Evolutionary conservation across 2,797 vertebrate genomes (phyloP).

Genomic region (Prunella strophiata): DNA sequence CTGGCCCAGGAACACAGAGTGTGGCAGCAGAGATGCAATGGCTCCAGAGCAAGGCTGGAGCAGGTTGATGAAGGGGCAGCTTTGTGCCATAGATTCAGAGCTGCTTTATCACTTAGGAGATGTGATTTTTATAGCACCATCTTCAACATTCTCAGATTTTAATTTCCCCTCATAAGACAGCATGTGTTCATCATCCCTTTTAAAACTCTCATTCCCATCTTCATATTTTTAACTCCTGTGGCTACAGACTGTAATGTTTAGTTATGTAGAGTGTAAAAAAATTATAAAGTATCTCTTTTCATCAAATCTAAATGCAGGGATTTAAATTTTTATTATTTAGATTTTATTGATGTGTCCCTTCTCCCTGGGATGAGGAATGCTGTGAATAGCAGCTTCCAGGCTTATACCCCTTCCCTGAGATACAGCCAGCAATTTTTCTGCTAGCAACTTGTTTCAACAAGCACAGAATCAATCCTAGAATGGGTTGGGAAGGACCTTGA

Average conservation of each 20-base stretch:
- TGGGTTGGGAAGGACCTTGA: not conserved
- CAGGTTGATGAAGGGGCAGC: not conserved
- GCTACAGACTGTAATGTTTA: not conserved
- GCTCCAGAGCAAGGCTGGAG: not conserved
- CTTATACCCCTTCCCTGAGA: accelerated
- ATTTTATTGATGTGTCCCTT: not conserved
- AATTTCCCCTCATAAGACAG: not conserved
- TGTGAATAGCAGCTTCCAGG: not conserved
- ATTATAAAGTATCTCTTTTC: not conserved
- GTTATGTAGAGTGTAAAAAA: not conserved
- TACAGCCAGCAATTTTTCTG: not conserved
- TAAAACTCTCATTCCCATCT: not conserved
- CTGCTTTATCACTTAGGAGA: not conserved
- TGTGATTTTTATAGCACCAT: not conserved
- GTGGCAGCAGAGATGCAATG: accelerated
- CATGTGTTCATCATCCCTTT: not conserved
- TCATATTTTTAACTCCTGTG: not conserved
- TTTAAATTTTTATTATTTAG: not conserved
- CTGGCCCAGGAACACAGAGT: not conserved
- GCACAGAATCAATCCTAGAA: not conserved
- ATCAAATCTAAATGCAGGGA: not conserved
- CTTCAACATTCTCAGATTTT: not conserved
- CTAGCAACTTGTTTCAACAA: not conserved
- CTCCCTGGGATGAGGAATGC: not conserved
- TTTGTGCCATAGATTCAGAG: not conserved